phyloP scores from a whole-genome alignment of 92 coral and sea anemone genomes.

The Parazoanthus atlanticus region DNA sequence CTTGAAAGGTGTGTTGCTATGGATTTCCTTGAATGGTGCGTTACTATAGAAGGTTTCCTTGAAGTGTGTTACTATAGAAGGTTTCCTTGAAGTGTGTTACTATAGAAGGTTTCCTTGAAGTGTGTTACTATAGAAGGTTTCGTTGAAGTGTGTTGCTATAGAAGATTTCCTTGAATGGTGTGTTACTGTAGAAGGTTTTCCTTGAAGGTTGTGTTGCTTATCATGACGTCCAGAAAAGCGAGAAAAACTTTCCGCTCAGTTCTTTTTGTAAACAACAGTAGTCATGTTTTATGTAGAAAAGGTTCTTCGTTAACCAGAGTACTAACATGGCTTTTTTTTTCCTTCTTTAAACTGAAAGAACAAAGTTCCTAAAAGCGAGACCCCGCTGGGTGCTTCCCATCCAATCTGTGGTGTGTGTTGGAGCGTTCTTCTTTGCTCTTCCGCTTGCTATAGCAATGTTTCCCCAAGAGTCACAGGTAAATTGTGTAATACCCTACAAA shows the following conservation, averaged over 20 bases:
- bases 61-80: neutral
- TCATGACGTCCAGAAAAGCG: too few relatives aligned
- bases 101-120: neutral
- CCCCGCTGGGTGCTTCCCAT: conserved; percentile 83
- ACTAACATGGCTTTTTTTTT: too few relatives aligned
- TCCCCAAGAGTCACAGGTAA: conserved; percentile 90
- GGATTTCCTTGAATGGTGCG: neutral
- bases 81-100: neutral
- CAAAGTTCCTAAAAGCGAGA: conserved; percentile 78
- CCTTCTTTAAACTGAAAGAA: conserved; percentile 45
- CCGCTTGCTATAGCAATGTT: conserved; percentile 96
- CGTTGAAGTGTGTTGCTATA: neutral
- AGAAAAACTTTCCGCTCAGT: too few relatives aligned
- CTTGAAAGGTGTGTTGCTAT: neutral
- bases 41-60: neutral
- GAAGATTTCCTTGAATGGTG: neutral
- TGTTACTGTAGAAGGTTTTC: neutral
- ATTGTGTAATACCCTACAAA: neutral
- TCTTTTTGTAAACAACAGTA: too few relatives aligned
- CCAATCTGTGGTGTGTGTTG: conserved; percentile 84
- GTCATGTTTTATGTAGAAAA: too few relatives aligned
- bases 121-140: neutral
- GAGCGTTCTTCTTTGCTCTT: conserved; percentile 86
- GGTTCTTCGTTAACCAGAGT: too few relatives aligned
- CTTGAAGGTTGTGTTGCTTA: neutral